Evolutionary conservation across 2,797 vertebrate genomes (phyloP), one percentile per base, ranked within the genome.

Genomic region (Lophius americanus): DNA sequence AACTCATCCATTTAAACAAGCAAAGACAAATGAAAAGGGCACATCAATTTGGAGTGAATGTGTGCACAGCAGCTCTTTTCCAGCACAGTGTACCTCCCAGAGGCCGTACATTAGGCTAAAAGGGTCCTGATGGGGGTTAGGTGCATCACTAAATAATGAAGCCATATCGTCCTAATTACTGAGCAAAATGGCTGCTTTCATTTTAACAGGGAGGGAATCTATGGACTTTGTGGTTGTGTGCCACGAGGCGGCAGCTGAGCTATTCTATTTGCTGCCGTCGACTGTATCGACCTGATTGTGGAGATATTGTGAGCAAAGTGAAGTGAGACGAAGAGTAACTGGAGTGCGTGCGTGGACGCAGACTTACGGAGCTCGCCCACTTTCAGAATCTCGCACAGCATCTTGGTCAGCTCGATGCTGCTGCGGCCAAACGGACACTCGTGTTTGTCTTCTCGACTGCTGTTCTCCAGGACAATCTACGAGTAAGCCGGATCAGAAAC

Each of bases 401-500:
- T 98, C 91, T 96, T 98, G 74, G 98, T 99, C 79, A 99, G 94
- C 86, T 99, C 97, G 59, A 99, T 99, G 82, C 97, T 99, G 84
- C 98, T 99, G 76, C 97, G 96, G 57, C 97, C 98, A 49, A 99
- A 99, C 0, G 98, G 98, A 85, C 98, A 99, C 83, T 99, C 98
- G 0, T 99, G 98, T 74, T 99, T 99, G 83, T 99, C 98, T 90
- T 99, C 98, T 39, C 98, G 95, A 83, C 98, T 98, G 90, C 97
- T 99, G 92, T 99, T 99, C 91, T 99, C 98, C 62, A 99, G 91
- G 55, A 99, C 98, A n/a, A 99, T 98, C 98, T 99, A 81, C 35
- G 60, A 37, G 56, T 43, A 11, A 68, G 14, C 9, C 23, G 11
- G 0, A 35, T 4, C 9, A 5, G 6, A 71, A 41, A 42, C 1